Evolutionary conservation across 2,797 vertebrate species (phyloP), one percentile per base, ranked within the genome.

Genomic region (Phrynocephalus forsythii): DNA sequence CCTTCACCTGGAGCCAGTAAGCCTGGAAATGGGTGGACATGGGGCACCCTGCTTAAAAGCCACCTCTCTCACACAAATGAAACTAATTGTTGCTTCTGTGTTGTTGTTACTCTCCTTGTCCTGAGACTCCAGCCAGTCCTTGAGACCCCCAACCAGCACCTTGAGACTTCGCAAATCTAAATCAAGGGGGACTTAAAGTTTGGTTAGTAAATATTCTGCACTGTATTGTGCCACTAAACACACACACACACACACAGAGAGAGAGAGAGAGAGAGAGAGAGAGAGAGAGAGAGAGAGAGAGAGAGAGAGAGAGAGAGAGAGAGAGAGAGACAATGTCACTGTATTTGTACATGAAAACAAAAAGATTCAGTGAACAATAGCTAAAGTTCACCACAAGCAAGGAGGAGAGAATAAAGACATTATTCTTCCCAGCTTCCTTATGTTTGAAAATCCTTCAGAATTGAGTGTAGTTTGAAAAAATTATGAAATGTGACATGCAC

Each of bases 401-500:
- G 68, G 0, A 0, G 18, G 76, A 76, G 56, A 63, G 86, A 87
- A 5, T 7, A 4, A 68, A 68, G 6, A 18, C 71, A 83, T 87
- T 67, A 78, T 50, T 87, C 1, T 15, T 24, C 1, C 5, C 38
- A 72, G 79, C 9, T 1, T 5, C 68, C 6, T 48, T 82, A 3
- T 69, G 83, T 38, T 24, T 67, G 38, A 67, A 33, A n/a, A 89
- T 1, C 22, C 52, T 63, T 22, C 88, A 84, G 69, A n/a, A 50
- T 20, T 28, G 15, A 66, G 72, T n/a, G 28, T 77, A 28, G 56
- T 89, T 56, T 90, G 38, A 11, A 52, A 86, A 10, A 38, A 75
- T 66, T 83, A 48, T 77, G 68, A 76, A 91, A 90, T 87, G 5
- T 84, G 66, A 84, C 56, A 0, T 1, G n/a, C 5, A 68, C 1